These are phyloP conservation scores for Anoplius nigerrimus DNA, from an alignment of 2,888 invertebrate species.

Conservation along the genomic window DNA sequence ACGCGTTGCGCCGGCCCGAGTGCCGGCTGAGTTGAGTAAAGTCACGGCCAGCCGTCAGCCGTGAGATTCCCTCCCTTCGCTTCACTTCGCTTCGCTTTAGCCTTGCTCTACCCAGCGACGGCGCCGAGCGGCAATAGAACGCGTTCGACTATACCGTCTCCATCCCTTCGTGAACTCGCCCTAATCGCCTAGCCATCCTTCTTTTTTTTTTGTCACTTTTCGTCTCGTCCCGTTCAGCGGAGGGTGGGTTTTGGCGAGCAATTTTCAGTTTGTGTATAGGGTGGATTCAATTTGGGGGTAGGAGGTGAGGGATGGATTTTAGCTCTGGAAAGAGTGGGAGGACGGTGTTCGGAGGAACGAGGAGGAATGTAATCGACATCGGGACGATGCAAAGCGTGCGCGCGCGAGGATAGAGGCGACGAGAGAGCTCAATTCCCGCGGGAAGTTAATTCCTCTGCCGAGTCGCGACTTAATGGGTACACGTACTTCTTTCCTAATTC, in stretches of 20 bases:
- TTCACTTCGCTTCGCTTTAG: slow-evolving; percentile 60
- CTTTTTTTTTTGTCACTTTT: no score
- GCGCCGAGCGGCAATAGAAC: slow-evolving; percentile 47
- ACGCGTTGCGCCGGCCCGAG: slow-evolving; percentile 71
- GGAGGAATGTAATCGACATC: no score
- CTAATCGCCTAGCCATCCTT: no score
- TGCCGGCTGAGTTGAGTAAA: slow-evolving; percentile 72
- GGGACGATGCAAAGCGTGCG: no score
- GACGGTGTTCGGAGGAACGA: no score
- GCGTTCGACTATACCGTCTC: slow-evolving; percentile 35
- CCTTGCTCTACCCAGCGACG: slow-evolving; percentile 57
- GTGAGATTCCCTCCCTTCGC: slow-evolving; percentile 72
- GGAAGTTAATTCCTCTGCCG: background rate
- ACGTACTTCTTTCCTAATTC: slow-evolving; percentile 19
- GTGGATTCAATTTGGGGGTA: no score
- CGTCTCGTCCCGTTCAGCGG: no score
- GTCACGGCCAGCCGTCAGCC: slow-evolving; percentile 74
- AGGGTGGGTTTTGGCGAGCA: no score
- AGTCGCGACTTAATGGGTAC: no score
- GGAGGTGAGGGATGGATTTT: no score
- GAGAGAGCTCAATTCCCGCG: background rate
- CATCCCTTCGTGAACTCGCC: background rate
- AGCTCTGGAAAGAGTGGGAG: no score
- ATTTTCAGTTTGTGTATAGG: no score
- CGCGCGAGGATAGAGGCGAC: background rate